These are phyloP conservation scores for Jordanella pulchra DNA, from an alignment of 2,797 vertebrate genomes.

Conservation along the genomic window DNA sequence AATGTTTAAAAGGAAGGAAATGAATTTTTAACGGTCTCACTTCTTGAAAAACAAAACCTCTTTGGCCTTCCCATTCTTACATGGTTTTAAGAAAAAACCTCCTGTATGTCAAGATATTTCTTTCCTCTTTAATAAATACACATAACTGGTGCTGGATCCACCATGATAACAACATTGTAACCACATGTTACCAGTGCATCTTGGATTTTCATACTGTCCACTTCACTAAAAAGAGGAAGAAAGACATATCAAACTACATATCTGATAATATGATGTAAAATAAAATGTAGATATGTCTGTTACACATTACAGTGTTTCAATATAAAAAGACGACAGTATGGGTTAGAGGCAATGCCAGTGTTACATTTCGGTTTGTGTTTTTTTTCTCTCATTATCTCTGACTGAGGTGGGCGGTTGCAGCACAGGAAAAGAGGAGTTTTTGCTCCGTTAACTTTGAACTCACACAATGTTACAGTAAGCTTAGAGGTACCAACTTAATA, in stretches of 20 bases:
- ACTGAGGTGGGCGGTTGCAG: background rate
- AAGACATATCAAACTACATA: background rate
- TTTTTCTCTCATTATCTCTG: background rate
- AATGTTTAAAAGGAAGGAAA: constrained; percentile 38
- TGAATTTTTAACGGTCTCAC: constrained; percentile 10
- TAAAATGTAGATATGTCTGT: background rate
- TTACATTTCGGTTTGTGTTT: background rate
- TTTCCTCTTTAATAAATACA: background rate
- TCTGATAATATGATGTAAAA: background rate
- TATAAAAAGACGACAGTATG: background rate
- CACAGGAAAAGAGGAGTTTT: background rate
- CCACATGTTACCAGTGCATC: background rate
- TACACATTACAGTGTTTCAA: background rate
- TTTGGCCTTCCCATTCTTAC: background rate
- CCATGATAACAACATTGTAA: background rate
- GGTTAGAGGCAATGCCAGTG: background rate
- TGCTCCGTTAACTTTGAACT: background rate
- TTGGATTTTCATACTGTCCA: background rate
- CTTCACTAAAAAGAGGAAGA: background rate
- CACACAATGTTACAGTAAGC: background rate
- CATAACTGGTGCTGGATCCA: background rate
- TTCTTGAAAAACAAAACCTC: constrained; percentile 8
- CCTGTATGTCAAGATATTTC: background rate
- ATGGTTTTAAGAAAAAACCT: background rate
- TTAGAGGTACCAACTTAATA: background rate